phyloP scores from a whole-genome alignment of 2,888 invertebrate genomes.

The Mesorhabditis belari region DNA sequence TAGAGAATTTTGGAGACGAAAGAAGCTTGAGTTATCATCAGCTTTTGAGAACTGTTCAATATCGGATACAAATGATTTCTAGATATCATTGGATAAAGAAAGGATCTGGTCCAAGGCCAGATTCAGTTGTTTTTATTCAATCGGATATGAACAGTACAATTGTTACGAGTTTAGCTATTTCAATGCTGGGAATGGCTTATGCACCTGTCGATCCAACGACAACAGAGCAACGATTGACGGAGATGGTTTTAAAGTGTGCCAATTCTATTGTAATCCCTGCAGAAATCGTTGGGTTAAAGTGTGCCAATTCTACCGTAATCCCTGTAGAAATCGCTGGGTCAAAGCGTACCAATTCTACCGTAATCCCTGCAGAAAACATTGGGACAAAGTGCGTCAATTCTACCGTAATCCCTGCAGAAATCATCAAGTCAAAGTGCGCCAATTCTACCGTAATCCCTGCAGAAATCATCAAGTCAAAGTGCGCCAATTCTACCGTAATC shows the following conservation, averaged over 20 bases:
- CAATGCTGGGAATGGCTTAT: conserved; percentile 21
- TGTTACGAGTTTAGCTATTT: conserved; percentile 18
- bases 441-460: no score
- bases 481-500: no score
- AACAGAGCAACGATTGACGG: conserved; percentile 15
- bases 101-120: conserved; percentile 6
- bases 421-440: no score
- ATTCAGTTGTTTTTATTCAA: conserved; percentile 16
- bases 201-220: conserved; percentile 30
- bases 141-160: conserved; percentile 8
- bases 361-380: no score
- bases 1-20: not conserved
- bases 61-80: not conserved
- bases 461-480: no score
- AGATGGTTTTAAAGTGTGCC: not conserved
- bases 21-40: conserved; percentile 1
- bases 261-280: not conserved
- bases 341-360: no score
- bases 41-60: conserved; percentile 4
- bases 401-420: not conserved
- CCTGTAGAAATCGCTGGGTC: no score
- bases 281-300: not conserved
- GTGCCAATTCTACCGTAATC: no score
- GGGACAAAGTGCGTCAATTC: not conserved
- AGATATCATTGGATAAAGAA: not conserved